A percentile compares a stretch with the other conserved stretches of the same genome.
These are phyloP conservation scores for Euzetes globulus DNA, from an alignment of 2,888 invertebrate genomes.

Conservation along the genomic window DNA sequence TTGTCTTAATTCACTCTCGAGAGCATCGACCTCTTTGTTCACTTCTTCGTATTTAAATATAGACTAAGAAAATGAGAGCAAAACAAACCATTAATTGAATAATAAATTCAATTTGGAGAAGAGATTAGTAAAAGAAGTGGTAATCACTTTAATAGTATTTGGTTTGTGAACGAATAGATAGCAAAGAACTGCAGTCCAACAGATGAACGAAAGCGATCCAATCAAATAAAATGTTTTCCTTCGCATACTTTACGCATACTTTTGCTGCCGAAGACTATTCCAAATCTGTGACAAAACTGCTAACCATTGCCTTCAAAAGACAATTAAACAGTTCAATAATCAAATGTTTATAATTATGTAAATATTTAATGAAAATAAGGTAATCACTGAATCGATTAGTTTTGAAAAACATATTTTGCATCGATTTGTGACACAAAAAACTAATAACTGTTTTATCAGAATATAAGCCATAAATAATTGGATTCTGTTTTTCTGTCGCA, in stretches of 20 bases:
- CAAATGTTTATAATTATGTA: too few relatives aligned
- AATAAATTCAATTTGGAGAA: background rate
- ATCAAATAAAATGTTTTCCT: slow-evolving; percentile 42
- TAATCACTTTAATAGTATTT: slow-evolving; percentile 12
- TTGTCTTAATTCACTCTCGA: slow-evolving; percentile 51
- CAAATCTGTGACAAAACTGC: background rate
- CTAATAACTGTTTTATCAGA: too few relatives aligned
- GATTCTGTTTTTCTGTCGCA: too few relatives aligned
- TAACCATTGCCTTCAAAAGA: background rate
- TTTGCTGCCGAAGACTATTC: background rate
- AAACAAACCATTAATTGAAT: background rate
- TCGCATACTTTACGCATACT: slow-evolving; percentile 40
- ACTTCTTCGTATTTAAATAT: slow-evolving; percentile 37
- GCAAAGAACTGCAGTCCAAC: slow-evolving; percentile 55
- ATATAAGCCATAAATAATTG: too few relatives aligned
- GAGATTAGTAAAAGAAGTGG: background rate
- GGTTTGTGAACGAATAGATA: slow-evolving; percentile 47
- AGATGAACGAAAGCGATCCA: slow-evolving; percentile 47
- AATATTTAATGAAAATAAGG: too few relatives aligned
- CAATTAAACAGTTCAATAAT: background rate
- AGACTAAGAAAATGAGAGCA: slow-evolving; percentile 41
- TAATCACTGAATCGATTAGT: background rate
- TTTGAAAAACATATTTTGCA: too few relatives aligned
- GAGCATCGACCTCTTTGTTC: slow-evolving; percentile 45
- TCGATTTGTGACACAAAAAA: too few relatives aligned